phyloP scores from a whole-genome alignment of 2,113 vertebrate genomes.

The Dryoscopus gambensis region DNA sequence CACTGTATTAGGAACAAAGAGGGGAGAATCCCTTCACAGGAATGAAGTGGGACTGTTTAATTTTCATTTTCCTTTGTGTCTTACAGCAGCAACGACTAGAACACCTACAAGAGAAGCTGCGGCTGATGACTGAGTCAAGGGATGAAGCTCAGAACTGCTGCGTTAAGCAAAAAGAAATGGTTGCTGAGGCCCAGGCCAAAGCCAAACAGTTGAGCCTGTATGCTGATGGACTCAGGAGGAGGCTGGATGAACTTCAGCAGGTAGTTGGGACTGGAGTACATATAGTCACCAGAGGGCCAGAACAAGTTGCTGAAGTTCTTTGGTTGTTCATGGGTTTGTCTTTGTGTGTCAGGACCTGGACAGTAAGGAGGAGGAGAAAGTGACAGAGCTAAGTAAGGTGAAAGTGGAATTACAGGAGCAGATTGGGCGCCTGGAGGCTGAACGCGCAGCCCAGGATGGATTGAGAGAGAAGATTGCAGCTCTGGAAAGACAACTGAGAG shows the following conservation, averaged over 20 bases:
- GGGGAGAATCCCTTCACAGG: not conserved
- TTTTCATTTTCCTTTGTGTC: not conserved
- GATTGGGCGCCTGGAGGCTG: slow-evolving; percentile 85
- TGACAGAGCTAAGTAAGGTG: slow-evolving; percentile 81
- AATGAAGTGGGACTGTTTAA: not conserved
- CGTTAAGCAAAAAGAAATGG: slow-evolving; percentile 84
- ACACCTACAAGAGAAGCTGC: slow-evolving; percentile 86
- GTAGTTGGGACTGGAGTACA: slow-evolving; percentile 51
- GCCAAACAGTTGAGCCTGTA: slow-evolving; percentile 77
- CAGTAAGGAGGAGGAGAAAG: slow-evolving; percentile 87
- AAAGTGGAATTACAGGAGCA: slow-evolving; percentile 89
- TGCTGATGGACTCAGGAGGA: slow-evolving; percentile 76
- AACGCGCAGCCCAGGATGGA: slow-evolving; percentile 78
- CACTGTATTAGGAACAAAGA: not conserved
- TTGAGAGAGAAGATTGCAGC: slow-evolving; percentile 85
- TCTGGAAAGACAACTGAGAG: slow-evolving; percentile 90
- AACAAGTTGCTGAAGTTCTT: not conserved
- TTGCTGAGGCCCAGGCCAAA: slow-evolving; percentile 80
- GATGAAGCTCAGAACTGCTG: slow-evolving; percentile 84
- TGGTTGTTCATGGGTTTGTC: not conserved
- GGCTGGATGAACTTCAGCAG: slow-evolving; percentile 87
- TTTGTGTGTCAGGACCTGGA: slow-evolving; percentile 78
- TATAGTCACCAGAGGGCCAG: not conserved
- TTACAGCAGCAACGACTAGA: slow-evolving; percentile 82
- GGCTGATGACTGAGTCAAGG: slow-evolving; percentile 74